A percentile compares a stretch with the other conserved stretches of the same genome.
Conservation (phyloP, 1,140 invertebrate genomes). For the Drosophila nigrodunni region DNA sequence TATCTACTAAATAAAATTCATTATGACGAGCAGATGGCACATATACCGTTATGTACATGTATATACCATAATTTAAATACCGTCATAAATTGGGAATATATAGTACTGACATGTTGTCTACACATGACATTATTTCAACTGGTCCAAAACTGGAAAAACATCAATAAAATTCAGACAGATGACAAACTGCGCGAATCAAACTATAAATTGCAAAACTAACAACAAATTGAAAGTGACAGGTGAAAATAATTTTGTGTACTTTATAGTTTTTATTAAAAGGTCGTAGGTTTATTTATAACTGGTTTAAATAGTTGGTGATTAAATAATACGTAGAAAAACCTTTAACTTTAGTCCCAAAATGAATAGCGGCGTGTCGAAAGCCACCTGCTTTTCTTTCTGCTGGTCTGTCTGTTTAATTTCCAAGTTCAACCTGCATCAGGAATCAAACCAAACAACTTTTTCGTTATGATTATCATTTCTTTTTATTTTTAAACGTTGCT, state of each 20-base stretch:
- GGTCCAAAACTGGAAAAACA: slow-evolving; percentile 32
- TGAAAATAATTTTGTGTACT: neutral
- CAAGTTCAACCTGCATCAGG: slow-evolving; percentile 33
- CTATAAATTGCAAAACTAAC: neutral
- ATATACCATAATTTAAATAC: slow-evolving; percentile 20
- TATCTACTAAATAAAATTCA: slow-evolving; percentile 4
- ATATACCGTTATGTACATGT: slow-evolving; percentile 36
- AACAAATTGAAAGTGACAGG: slow-evolving; percentile 4
- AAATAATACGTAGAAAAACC: neutral
- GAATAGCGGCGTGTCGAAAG: neutral
- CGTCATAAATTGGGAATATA: slow-evolving; percentile 36
- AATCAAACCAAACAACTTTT: slow-evolving; percentile 43
- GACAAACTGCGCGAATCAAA: neutral
- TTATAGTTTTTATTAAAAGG: neutral
- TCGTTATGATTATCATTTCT: slow-evolving; percentile 25
- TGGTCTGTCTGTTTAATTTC: neutral
- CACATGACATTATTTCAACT: slow-evolving; percentile 20
- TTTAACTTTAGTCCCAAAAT: neutral
- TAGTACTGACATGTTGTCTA: slow-evolving; percentile 12
- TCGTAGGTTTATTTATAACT: no score
- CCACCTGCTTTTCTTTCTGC: slow-evolving; percentile 27
- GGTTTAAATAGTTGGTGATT: neutral
- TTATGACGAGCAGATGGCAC: slow-evolving; percentile 5
- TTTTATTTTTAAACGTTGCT: neutral
- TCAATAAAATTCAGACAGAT: neutral